Evolutionary conservation across 2,113 vertebrate species (phyloP), one percentile per base, ranked within the genome.

Genomic region (Ancistrus triradiatus): DNA sequence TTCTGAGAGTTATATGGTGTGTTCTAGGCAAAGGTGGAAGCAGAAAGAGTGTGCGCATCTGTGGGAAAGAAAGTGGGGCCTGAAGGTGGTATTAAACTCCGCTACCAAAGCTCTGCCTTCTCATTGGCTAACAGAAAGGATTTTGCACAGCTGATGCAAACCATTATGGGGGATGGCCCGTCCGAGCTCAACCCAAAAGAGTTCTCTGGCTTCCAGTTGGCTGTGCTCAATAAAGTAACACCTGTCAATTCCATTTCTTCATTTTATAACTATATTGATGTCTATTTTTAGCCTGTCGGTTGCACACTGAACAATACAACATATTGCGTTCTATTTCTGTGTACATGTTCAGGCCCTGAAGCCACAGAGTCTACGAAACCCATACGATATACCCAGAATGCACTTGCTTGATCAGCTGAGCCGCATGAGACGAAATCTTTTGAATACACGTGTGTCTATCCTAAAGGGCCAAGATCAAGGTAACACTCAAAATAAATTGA

Each of bases 361-460:
- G 80, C 94, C 95, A 52, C 95, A 96, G 81, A 91, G 89, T 66
- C 94, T 95, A 60, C 90, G 95, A 81, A 98, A 98, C 83, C 91
- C 95, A 0, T 98, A 95, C 78, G 95, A 98, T 74, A 92, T 98
- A 83, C 93, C 94, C 22, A 91, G 95, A 76, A 91, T 87, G 74
- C 93, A 93, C 83, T 88, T 98, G 79, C 80, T 98, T 81, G 95
- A 98, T 88, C 95, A 98, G 61, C 90, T 98, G 79, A 95, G 91
- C 75, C 87, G 95, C 75, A 98, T 98, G 95, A 93, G 95, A 83
- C 87, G 88, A 72, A 98, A 98, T 87, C 91, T 98, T 76, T 81
- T 98, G 73, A 94, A 92, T 81, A 89, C 84, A 7, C 50, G 56
- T 2, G 7, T 66, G 4, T 69, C 66, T 68, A 83, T 86, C 57